Base-by-base conservation (phyloP, 2,797 vertebrate genomes). In the Steatocranus sp. region DNA sequence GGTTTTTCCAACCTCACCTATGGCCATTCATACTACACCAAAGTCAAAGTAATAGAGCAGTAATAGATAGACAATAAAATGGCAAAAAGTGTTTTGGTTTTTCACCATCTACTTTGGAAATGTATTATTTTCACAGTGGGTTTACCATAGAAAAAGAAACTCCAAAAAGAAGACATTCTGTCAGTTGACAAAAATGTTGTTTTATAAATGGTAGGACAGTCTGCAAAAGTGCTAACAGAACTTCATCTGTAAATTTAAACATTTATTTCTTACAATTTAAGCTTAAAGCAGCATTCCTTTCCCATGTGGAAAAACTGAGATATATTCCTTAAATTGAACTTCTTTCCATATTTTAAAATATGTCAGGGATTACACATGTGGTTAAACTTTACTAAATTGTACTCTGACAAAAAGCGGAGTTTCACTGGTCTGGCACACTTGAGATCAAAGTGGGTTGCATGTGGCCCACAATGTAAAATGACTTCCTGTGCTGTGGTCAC, bases 1-100 rank as follows among this genome's bases (percentile, higher is more conserved):
- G n/a, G n/a, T 1, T 0, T 15, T 15, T 1, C 0, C 17, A 34
- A 58, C 56, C 56, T 58, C 30, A 58, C 17, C 30, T 11, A 58
- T 34, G 17, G 17, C 56, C 17, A 58, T 58, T 58, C 56, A 34
- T 11, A 58, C 30, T 34, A 58, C 30, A 58, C 17, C 56, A n/a
- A 58, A 58, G 17, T 58, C 54, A 32, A 61, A 61, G 56, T n/a
- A 34, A 61, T 34, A 11, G 30, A 61, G 17, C 30, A 61, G 2
- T 61, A 61, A 61, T 7, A 61, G 30, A 7, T 34, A 11, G 17
- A 61, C 30, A 61, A 61, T 34, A 61, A 61, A 34, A 61, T 34
- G n/a, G 20, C n/a, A 61, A n/a, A 34, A 61, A 7, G 56, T 61
- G 17, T 34, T 34, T 61, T 34, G 56, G 17, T 61, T 58, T 58